phyloP scores from a whole-genome alignment of 2,888 invertebrate genomes.

The Rhagonycha fulva region DNA sequence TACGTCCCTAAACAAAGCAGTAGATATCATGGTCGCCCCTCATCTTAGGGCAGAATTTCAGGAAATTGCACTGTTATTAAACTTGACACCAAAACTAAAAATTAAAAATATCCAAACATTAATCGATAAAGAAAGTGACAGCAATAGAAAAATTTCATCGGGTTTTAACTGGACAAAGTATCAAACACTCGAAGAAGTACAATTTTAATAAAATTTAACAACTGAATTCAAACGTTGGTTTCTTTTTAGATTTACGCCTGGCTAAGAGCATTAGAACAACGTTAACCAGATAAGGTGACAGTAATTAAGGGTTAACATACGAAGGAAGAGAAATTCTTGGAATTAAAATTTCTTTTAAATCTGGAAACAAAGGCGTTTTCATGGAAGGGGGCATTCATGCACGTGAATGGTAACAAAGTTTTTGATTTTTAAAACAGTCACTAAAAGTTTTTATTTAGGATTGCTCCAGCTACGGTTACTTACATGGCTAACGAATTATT shows the following conservation, averaged over 20 bases:
- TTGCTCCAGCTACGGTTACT: conserved; percentile 45
- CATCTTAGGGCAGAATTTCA: conserved; percentile 54
- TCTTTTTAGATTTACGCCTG: conserved; percentile 46
- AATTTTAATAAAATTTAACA: background rate
- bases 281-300: conserved; percentile 58
- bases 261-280: conserved; percentile 57
- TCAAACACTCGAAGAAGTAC: conserved; percentile 59
- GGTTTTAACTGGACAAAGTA: conserved; percentile 65
- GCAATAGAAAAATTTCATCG: background rate
- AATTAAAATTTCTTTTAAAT: conserved; percentile 54
- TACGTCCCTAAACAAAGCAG: conserved; percentile 51
- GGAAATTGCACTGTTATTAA: conserved; percentile 48
- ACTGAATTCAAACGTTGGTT: background rate
- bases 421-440: too few species aligned
- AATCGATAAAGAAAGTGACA: conserved; percentile 16
- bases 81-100: conserved; percentile 53
- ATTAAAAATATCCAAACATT: conserved; percentile 63
- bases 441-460: conserved; percentile 39
- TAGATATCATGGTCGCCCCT: conserved; percentile 64
- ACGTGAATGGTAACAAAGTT: conserved; percentile 47
- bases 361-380: conserved; percentile 61
- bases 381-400: conserved; percentile 63
- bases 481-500: conserved; percentile 70
- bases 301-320: conserved; percentile 58
- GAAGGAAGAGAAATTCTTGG: conserved; percentile 66